Conservation (phyloP, 2,113 vertebrate species). For the Atlantisia rogersi region DNA sequence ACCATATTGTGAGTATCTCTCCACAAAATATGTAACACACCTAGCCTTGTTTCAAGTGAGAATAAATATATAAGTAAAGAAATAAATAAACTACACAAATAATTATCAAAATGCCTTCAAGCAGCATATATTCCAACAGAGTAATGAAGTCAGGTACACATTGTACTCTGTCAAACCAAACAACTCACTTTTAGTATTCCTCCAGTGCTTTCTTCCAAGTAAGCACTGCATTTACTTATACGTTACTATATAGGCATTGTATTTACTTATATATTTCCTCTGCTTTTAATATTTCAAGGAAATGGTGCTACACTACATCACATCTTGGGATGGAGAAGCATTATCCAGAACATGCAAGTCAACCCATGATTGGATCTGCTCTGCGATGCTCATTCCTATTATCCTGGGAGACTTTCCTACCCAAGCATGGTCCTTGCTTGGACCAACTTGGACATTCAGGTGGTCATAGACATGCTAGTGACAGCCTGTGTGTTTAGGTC, state of each 20-base stretch:
- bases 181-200: constrained; percentile 31
- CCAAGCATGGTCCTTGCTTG: too few species aligned
- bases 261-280: neutral
- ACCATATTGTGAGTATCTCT: neutral
- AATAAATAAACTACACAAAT: constrained; percentile 12
- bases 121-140: neutral
- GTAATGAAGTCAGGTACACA: constrained; percentile 22
- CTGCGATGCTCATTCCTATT: fast-evolving
- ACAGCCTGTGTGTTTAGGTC: neutral
- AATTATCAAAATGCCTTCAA: constrained; percentile 48
- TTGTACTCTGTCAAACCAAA: constrained; percentile 40
- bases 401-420: neutral
- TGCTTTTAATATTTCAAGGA: neutral
- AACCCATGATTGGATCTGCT: neutral
- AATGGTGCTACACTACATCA: neutral
- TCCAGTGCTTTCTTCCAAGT: neutral
- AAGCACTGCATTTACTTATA: neutral
- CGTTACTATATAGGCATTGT: neutral
- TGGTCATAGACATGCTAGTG: neutral
- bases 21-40: neutral
- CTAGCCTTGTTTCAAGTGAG: neutral
- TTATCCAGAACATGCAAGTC: neutral
- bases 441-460: too few species aligned
- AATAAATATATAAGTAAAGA: neutral
- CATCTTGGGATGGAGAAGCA: neutral